phyloP scores from a whole-genome alignment of 1,140 invertebrate genomes.

The Drosophila virilis region DNA sequence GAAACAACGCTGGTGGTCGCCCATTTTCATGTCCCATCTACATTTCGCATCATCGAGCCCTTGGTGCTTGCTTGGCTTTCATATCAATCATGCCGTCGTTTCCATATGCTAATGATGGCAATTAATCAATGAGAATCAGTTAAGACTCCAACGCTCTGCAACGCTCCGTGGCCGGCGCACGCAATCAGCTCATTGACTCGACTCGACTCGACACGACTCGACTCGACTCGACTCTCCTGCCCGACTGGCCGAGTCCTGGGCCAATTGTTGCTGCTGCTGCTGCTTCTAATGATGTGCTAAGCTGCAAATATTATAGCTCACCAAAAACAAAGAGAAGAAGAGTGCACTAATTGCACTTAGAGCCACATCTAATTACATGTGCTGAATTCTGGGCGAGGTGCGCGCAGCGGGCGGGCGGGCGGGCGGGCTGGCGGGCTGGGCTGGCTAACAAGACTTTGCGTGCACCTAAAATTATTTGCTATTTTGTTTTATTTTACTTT shows the following conservation, averaged over 20 bases:
- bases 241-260: background rate
- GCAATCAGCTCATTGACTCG: slow-evolving; percentile 70
- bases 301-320: slow-evolving; percentile 28
- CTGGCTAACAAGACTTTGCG: background rate
- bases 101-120: slow-evolving; percentile 79
- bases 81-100: slow-evolving; percentile 80
- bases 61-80: slow-evolving; percentile 26
- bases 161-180: slow-evolving; percentile 42
- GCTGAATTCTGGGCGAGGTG: background rate
- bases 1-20: slow-evolving; percentile 58
- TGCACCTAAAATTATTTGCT: background rate
- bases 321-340: background rate
- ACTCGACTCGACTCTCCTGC: too few relatives aligned
- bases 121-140: slow-evolving; percentile 81
- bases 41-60: background rate
- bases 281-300: slow-evolving; percentile 58
- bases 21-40: background rate
- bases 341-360: slow-evolving; percentile 48
- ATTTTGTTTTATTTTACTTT: background rate
- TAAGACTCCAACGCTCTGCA: slow-evolving; percentile 45
- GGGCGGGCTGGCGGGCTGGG: background rate
- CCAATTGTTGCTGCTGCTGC: slow-evolving; percentile 6
- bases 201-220: too few relatives aligned
- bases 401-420: background rate
- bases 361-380: slow-evolving; percentile 49